Base-by-base conservation (phyloP, 2,797 vertebrate species). In the Coregonus sp. region DNA sequence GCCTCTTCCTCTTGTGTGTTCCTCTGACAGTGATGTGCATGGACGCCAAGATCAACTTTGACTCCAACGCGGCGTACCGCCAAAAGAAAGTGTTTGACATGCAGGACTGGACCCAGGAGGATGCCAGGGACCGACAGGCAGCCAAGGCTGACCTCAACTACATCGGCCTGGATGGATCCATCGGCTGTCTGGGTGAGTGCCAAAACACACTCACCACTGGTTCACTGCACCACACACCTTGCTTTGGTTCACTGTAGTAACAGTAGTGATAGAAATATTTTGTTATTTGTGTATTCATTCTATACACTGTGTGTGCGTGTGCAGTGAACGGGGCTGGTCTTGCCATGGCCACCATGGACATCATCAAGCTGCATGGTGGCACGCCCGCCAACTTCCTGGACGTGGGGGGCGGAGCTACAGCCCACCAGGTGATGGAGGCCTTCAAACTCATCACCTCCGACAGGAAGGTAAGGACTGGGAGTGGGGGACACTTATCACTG, bases 301-400 rank as follows among this genome's bases (percentile, higher is more conserved):
- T 47, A 47, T 47, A 47, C 40, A 47, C 9, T 81, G 4, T 74
- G 25, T 25, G 14, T 66, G 14, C 75, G 2, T 75, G 16, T 37
- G 11, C 51, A 99, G 98, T 99, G 4, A 99, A 99, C n/a, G 98
- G 98, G 56, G 98, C 98, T 9, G 98, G 98, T 76, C 90, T 99
- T 81, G 98, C 98, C 68, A 99, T 99, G 98, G 98, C 98, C 76
- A 99, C 98, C 78, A 99, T 99, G 98, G 98, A 99, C 92, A 99
- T 99, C 87, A 99, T 99, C 87, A 99, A 99, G 86, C 97, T 99
- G 52, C 98, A 99, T 2, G 98, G 98, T 0, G 98, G 98, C 75
- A 98, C 96, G 56, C 98, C 98, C 20, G 98, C 98, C 89, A 99
- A 99, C 92, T 99, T 99, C 90, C 94, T 99, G 84, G 98, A 99